phyloP scores from a whole-genome alignment of 2,797 vertebrate species.

The Chelonia mydas region DNA sequence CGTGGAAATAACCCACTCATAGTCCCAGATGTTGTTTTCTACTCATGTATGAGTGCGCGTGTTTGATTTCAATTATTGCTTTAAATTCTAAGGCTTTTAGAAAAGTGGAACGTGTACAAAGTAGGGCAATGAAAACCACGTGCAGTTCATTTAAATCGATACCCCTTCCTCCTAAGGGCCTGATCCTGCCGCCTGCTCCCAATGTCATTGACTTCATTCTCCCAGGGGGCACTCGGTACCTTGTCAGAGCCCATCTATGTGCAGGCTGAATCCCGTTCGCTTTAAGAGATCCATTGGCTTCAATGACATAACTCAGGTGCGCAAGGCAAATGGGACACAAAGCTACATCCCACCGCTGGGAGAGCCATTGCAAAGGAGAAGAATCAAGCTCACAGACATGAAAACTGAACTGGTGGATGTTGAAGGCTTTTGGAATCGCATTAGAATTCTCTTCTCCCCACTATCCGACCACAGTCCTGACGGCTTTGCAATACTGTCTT shows the following conservation, averaged over 20 bases:
- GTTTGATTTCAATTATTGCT: neutral
- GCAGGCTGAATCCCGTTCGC: neutral
- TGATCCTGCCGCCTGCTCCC: neutral
- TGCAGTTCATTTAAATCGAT: neutral
- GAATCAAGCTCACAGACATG: conserved; percentile 68
- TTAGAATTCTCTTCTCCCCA: neutral
- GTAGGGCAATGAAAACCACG: neutral
- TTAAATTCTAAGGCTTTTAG: neutral
- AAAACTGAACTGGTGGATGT: conserved; percentile 41
- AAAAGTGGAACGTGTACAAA: neutral
- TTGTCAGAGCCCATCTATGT: neutral
- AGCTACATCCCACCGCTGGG: conserved; percentile 18
- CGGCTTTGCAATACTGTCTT: neutral
- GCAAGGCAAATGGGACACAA: conserved; percentile 40
- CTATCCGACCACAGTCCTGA: accelerated
- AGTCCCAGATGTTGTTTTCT: conserved; percentile 63
- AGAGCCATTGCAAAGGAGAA: conserved; percentile 31
- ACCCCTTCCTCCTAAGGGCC: conserved; percentile 1
- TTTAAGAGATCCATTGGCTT: neutral
- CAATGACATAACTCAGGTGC: neutral
- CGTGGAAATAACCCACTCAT: conserved; percentile 45
- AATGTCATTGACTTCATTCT: neutral
- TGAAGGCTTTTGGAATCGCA: neutral
- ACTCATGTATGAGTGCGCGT: conserved; percentile 24
- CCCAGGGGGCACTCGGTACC: neutral